Base-by-base conservation (phyloP, 2,888 invertebrate genomes). In the Agonopterix heracliana region DNA sequence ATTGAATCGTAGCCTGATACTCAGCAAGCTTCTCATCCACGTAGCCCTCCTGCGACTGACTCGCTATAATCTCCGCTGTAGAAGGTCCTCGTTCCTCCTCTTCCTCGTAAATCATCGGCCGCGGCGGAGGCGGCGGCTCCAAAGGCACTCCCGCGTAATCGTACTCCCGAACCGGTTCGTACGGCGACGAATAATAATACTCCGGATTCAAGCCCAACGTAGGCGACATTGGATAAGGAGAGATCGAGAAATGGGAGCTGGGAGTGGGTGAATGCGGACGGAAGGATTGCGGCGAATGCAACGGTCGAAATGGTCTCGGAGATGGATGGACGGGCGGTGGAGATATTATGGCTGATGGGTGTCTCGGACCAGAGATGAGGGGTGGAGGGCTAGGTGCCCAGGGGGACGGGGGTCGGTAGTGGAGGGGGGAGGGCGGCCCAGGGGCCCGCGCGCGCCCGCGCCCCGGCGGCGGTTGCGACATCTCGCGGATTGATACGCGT, bases 11-110 rank as follows among this genome's bases (percentile, higher is more conserved):
- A 56, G 95, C 94, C 83, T 97, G 96, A 79, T 97, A 97, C 87
- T 97, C 96, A 47, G 96, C 96, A 68, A 97, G 91, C 80, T 96
- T 95, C 84, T 97, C 97, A 76, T 97, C 97, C 58, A 97, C 93
- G 79, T 97, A 97, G 84, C 97, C 97, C 82, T 97, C 97, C 87
- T 97, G 97, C 53, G 96, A 96, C 85, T 97, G 97, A 77, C 94
- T 95, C 55, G 96, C 96, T 66, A 97, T 96, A 65, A 96, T 96
- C 81, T 96, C 96, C 44, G 96, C 96, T 12, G 96, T 96, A 52
- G 96, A 94, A 9, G 95, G 95, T 43, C 96, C 95, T 61, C 93
- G 90, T 58, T 94, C 93, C 71, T 93, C 94, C 50, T 94, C 94
- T 68, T 91, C 91, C 58, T 91, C 89, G 63, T 91, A 90, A 56